Evolutionary conservation across 2,888 invertebrate species (phyloP).

Genomic region (Ptilodon capucinus): DNA sequence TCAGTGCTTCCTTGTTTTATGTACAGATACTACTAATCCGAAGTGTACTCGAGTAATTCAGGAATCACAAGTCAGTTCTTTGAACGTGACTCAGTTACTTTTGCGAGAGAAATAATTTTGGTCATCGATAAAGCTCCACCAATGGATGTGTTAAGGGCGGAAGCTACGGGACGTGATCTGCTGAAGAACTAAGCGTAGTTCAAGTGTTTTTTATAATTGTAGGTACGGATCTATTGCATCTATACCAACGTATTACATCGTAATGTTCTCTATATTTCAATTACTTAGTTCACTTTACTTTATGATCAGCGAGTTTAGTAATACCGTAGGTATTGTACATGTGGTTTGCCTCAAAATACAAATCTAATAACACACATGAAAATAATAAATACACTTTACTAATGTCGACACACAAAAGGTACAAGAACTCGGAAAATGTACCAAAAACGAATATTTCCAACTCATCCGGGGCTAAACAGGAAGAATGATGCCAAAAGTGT

Average conservation of each 20-base stretch:
- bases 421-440: background rate
- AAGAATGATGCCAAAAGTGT: slow-evolving; percentile 7
- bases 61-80: background rate
- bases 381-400: background rate
- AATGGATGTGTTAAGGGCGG: background rate
- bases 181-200: too few species aligned
- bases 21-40: too few species aligned
- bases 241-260: too few species aligned
- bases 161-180: background rate
- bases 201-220: too few species aligned
- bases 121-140: background rate
- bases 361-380: too few species aligned
- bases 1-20: background rate
- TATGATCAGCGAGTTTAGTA: too few species aligned
- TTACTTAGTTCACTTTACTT: too few species aligned
- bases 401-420: background rate
- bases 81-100: background rate
- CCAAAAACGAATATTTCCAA: background rate
- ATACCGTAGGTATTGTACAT: too few species aligned
- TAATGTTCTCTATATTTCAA: too few species aligned
- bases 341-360: too few species aligned
- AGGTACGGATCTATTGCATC: too few species aligned
- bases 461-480: slow-evolving; percentile 17
- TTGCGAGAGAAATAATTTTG: slow-evolving; percentile 1
- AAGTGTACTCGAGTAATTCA: too few species aligned